phyloP scores from a whole-genome alignment of 2,888 invertebrate species.

The Scaptomyza cyrtandrae region DNA sequence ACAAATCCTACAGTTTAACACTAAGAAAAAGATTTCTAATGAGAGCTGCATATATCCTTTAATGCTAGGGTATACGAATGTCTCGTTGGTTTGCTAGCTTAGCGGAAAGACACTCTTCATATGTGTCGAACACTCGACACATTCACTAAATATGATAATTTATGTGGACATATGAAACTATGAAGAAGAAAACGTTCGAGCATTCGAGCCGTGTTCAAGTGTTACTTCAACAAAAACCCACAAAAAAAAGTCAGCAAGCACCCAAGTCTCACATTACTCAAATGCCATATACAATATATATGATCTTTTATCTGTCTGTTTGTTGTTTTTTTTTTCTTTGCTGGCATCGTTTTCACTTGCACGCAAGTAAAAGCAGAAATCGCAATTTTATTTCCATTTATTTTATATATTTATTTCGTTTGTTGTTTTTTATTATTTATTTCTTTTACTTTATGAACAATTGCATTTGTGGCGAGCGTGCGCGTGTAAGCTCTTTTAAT shows the following conservation, averaged over 20 bases:
- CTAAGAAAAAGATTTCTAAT: too few relatives aligned
- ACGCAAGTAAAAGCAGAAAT: slow-evolving; percentile 64
- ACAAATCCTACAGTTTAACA: too few relatives aligned
- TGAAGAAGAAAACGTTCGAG: slow-evolving; percentile 17
- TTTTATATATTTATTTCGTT: slow-evolving; percentile 26
- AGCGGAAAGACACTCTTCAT: not conserved
- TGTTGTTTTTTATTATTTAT: too few relatives aligned
- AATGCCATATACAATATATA: slow-evolving; percentile 10
- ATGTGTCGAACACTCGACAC: slow-evolving; percentile 3
- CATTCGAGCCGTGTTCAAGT: slow-evolving; percentile 12
- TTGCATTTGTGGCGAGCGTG: slow-evolving; percentile 34
- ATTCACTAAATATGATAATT: slow-evolving; percentile 14
- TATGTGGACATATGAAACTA: slow-evolving; percentile 1
- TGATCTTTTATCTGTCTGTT: slow-evolving; percentile 24
- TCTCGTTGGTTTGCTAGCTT: not conserved
- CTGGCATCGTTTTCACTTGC: slow-evolving; percentile 49
- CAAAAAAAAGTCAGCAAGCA: not conserved
- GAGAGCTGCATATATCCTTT: not conserved
- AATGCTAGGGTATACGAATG: slow-evolving; percentile 2
- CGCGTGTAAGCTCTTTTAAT: slow-evolving; percentile 41
- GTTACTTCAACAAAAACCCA: slow-evolving; percentile 3
- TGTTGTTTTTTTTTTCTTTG: not conserved
- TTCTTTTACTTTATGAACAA: slow-evolving; percentile 8
- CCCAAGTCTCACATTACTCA: slow-evolving; percentile 16
- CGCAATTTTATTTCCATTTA: slow-evolving; percentile 74